Base-by-base conservation (phyloP, 1,140 invertebrate species). In the Episyrphus balteatus region DNA sequence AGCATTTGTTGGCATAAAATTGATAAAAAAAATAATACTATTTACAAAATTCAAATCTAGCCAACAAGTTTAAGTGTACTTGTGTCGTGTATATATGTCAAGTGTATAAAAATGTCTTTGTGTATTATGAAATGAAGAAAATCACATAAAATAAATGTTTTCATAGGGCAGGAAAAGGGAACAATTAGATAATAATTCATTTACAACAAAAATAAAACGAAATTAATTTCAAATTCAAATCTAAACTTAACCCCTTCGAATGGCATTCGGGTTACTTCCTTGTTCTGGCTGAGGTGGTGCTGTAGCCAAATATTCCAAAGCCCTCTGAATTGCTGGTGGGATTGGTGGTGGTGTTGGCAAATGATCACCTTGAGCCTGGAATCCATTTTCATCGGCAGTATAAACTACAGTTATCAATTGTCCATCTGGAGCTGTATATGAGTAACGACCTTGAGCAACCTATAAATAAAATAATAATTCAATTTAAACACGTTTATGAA, bases 301-400 rank as follows among this genome's bases (percentile, higher is more conserved):
- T 26, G 72, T 61, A 43, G 75, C 75, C 47, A 80, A 66, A 54
- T 75, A 79, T 36, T 77, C 79, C 17, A 83, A 60, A n/a, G 77
- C 76, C 53, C 73, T 72, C 53, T 75, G 74, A 47, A 83, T 82
- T 47, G 75, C 78, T 47, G 71, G 71, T 34, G 80, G 80, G 26
- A 82, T 76, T 44, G 80, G 79, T 40, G 80, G 81, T n/a, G 79
- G 75, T 2, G 77, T 80, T 9, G 82, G 82, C 12, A 83, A 57
- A 70, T 81, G 79, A 33, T 75, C 79, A 30, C 65, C 61, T 49
- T 63, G 59, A 18, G 81, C 75, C 48, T 77, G 78, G 64, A 82
- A 84, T 38, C 82, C 82, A 54, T 83, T 83, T 55, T 86, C 82
- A 57, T 87, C 86, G 33, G 86, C 85, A 30, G 81, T 75, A 61